A percentile compares a stretch with the other conserved stretches of the same genome.
phyloP scores from a whole-genome alignment of 2,113 vertebrate species.

The Mustelus asterias region DNA sequence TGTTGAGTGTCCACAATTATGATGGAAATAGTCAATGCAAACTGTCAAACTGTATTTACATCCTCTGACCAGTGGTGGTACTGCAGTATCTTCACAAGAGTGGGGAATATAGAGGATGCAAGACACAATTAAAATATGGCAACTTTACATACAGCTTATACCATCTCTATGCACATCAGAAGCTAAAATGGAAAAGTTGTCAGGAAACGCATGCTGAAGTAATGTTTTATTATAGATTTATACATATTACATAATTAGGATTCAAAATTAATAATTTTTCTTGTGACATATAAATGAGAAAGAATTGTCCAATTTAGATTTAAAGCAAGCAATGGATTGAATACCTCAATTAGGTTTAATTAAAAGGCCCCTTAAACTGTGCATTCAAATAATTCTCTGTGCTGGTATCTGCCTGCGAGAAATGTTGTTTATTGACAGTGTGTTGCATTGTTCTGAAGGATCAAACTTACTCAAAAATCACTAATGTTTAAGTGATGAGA shows the following conservation, averaged over 20 bases:
- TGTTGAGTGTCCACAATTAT: background rate
- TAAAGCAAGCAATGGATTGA: conserved; percentile 11
- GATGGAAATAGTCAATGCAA: background rate
- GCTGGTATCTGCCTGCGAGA: background rate
- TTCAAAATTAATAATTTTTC: background rate
- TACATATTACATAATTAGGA: background rate
- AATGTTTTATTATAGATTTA: background rate
- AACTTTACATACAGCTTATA: background rate
- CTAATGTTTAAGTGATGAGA: conserved; percentile 16
- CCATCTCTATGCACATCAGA: background rate
- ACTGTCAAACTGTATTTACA: background rate
- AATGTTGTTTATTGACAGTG: background rate
- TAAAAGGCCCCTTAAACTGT: background rate
- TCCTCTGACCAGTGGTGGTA: background rate
- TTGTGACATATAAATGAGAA: background rate
- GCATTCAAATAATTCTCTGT: background rate
- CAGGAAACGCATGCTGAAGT: background rate
- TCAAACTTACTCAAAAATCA: conserved; percentile 6
- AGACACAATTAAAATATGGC: background rate
- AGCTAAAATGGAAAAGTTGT: background rate
- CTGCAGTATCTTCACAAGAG: background rate
- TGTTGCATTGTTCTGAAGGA: background rate
- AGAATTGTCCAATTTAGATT: background rate
- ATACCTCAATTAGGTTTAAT: background rate
- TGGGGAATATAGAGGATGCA: background rate